A percentile compares a stretch with the other conserved stretches of the same genome.
Evolutionary conservation across 2,797 vertebrate genomes (phyloP).

Genomic region (Zenarchopterus dispar): DNA sequence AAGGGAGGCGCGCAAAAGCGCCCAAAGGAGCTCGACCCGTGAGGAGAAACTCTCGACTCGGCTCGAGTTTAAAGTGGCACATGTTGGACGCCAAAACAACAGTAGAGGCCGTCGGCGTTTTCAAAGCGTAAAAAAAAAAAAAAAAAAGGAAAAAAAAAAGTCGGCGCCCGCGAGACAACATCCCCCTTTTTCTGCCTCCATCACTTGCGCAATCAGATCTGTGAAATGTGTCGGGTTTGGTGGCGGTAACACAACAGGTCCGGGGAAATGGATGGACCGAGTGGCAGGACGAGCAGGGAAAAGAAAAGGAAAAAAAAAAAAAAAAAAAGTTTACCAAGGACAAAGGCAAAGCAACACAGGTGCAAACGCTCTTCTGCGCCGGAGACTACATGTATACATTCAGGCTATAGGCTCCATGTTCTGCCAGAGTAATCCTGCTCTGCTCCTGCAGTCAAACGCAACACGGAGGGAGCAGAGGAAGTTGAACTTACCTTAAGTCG

Average conservation of each 20-base stretch:
- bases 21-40: too few relatives aligned
- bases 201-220: constrained; percentile 72
- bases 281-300: constrained; percentile 2
- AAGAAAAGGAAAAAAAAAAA: neutral
- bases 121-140: constrained; percentile 21
- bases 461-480: constrained; percentile 6
- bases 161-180: constrained; percentile 45
- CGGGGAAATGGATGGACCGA: constrained; percentile 30
- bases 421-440: constrained; percentile 19
- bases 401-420: constrained; percentile 62
- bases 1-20: constrained; percentile 31
- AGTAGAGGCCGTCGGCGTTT: constrained; percentile 50
- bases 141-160: constrained; percentile 16
- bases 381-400: constrained; percentile 24
- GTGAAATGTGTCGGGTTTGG: constrained; percentile 40
- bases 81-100: constrained; percentile 51
- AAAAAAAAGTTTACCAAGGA: constrained; percentile 44
- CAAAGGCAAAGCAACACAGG: constrained; percentile 70
- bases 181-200: constrained; percentile 49
- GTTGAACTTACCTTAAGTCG: constrained; percentile 69
- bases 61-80: constrained; percentile 17
- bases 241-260: constrained; percentile 49
- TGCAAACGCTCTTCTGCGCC: constrained; percentile 63
- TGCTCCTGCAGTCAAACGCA: constrained; percentile 42
- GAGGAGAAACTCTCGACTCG: too few relatives aligned